These are phyloP conservation scores for Toxotes jaculatrix DNA, from an alignment of 2,113 vertebrate species.

Conservation along the genomic window DNA sequence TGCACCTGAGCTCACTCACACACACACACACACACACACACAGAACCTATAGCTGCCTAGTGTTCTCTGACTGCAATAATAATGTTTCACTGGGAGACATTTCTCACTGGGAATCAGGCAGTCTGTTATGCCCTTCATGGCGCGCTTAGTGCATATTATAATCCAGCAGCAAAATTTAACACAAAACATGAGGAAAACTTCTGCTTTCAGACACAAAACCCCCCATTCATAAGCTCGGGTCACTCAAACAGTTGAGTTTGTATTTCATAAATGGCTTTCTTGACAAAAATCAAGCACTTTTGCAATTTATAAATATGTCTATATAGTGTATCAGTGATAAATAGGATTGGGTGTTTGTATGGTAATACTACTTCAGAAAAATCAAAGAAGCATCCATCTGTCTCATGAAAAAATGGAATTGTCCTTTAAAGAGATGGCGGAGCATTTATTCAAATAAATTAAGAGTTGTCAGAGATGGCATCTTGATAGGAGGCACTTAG, in stretches of 20 bases:
- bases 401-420: conserved; percentile 44
- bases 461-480: conserved; percentile 67
- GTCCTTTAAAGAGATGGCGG: conserved; percentile 57
- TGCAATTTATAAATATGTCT: conserved; percentile 1
- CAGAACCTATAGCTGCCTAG: conserved; percentile 10
- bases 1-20: conserved; percentile 37
- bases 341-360: conserved; percentile 21
- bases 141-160: neutral
- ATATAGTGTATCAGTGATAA: neutral
- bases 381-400: conserved; percentile 65
- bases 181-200: neutral
- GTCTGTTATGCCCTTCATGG: conserved; percentile 19
- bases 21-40: too few species aligned
- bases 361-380: conserved; percentile 41
- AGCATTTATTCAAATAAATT: conserved; percentile 80
- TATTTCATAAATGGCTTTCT: conserved; percentile 1
- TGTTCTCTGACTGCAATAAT: conserved; percentile 30
- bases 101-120: conserved; percentile 21
- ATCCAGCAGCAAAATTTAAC: conserved; percentile 3
- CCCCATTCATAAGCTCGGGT: neutral
- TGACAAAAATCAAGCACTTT: neutral
- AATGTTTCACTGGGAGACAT: conserved; percentile 10
- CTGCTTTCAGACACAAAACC: neutral
- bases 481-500: conserved; percentile 72
- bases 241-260: neutral